A percentile compares a stretch with the other conserved stretches of the same genome.
Evolutionary conservation across 1,140 invertebrate species (phyloP).

Genomic region (Cyphomyrmex costatus): DNA sequence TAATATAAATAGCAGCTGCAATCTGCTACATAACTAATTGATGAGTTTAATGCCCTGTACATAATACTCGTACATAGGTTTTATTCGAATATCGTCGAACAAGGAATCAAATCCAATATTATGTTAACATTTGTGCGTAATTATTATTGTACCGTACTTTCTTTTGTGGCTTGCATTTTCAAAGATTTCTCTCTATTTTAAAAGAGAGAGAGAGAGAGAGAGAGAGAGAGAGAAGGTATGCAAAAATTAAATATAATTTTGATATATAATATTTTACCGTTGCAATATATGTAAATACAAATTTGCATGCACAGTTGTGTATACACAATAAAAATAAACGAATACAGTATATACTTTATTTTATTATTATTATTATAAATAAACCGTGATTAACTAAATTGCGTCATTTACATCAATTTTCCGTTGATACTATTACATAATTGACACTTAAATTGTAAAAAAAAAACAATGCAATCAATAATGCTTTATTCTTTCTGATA

Average conservation of each 20-base stretch:
- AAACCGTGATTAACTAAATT: background rate
- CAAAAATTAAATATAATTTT: background rate
- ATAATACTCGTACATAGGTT: conserved; percentile 27
- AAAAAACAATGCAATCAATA: too few relatives aligned
- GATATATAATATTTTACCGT: background rate
- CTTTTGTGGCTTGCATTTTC: background rate
- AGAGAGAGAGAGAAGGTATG: too few relatives aligned
- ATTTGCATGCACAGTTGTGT: too few relatives aligned
- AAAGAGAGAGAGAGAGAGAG: too few relatives aligned
- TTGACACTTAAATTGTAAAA: too few relatives aligned
- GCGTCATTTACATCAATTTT: background rate
- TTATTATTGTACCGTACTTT: background rate
- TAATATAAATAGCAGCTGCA: conserved; percentile 17
- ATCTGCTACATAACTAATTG: conserved; percentile 22
- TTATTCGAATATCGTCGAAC: background rate
- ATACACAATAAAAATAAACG: background rate
- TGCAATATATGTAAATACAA: background rate
- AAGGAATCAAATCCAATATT: background rate
- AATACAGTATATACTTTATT: background rate
- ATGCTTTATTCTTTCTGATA: too few relatives aligned
- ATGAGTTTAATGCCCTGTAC: conserved; percentile 42
- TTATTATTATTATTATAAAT: background rate
- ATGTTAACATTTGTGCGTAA: background rate
- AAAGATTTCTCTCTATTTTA: background rate
- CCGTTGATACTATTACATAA: too few relatives aligned